A percentile compares a stretch with the other conserved stretches of the same genome.
These are phyloP conservation scores for Seladonia tumulorum DNA, from an alignment of 2,888 invertebrate genomes.

Conservation along the genomic window DNA sequence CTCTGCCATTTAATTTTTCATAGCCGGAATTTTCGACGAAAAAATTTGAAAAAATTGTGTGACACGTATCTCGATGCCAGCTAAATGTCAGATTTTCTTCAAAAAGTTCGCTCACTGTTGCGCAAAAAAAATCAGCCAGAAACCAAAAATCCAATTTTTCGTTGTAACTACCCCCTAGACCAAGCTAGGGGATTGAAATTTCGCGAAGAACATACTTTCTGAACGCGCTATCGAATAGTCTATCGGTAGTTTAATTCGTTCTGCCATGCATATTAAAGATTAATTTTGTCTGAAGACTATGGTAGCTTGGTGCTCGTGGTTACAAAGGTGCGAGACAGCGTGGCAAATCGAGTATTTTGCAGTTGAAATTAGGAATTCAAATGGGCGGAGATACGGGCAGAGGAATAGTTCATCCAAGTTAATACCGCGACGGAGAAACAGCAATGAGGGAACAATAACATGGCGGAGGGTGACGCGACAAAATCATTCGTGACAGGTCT, in stretches of 20 bases:
- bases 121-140: too few relatives aligned
- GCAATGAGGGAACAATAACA: constrained; percentile 31
- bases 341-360: background rate
- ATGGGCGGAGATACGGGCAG: background rate
- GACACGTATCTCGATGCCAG: background rate
- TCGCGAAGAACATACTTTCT: too few relatives aligned
- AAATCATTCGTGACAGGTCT: constrained; percentile 45
- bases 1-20: background rate
- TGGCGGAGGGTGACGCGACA: constrained; percentile 14
- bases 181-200: too few relatives aligned
- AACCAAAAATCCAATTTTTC: too few relatives aligned
- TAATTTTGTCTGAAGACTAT: background rate
- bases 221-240: too few relatives aligned
- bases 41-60: background rate
- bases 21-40: background rate
- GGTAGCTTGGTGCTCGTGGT: background rate
- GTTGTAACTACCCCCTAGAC: too few relatives aligned
- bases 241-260: too few relatives aligned
- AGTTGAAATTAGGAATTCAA: background rate
- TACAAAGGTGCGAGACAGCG: background rate
- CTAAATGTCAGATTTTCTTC: background rate
- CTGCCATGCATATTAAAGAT: too few relatives aligned
- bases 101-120: too few relatives aligned
- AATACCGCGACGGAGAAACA: background rate
- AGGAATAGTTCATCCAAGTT: background rate